phyloP scores from a whole-genome alignment of 92 coral and sea anemone species.

The Phenganax stokvisi region DNA sequence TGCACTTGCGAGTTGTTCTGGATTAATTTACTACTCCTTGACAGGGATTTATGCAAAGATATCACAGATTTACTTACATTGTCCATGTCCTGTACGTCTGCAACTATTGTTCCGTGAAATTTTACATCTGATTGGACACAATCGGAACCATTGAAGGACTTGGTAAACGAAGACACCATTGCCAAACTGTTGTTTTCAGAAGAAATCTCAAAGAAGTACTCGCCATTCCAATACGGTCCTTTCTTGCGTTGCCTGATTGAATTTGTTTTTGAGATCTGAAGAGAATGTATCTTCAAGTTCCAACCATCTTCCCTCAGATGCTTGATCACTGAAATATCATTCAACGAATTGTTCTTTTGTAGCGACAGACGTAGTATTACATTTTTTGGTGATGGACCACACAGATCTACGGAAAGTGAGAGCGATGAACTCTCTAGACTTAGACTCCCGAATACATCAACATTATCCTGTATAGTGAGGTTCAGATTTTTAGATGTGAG shows the following conservation, averaged over 20 bases:
- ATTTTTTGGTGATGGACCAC: conserved; percentile 35
- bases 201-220: background rate
- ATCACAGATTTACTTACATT: background rate
- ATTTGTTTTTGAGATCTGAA: conserved; percentile 13
- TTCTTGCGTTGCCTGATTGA: background rate
- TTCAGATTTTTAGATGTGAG: conserved; percentile 44
- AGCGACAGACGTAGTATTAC: background rate
- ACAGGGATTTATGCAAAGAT: background rate
- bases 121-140: background rate
- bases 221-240: conserved; percentile 13
- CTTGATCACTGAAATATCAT: background rate
- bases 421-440: conserved; percentile 26
- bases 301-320: background rate
- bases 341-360: background rate
- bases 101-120: conserved; percentile 17
- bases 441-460: conserved; percentile 35
- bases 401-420: conserved; percentile 55
- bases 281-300: conserved; percentile 12
- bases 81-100: conserved; percentile 1
- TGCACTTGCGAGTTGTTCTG: background rate
- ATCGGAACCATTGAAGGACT: background rate
- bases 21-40: background rate
- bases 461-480: conserved; percentile 40
- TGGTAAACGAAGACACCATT: conserved; percentile 2
- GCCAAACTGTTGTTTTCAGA: conserved; percentile 2